These are phyloP conservation scores for Pachyseris speciosa DNA, from an alignment of 64 coral and sea anemone species.

Conservation along the genomic window DNA sequence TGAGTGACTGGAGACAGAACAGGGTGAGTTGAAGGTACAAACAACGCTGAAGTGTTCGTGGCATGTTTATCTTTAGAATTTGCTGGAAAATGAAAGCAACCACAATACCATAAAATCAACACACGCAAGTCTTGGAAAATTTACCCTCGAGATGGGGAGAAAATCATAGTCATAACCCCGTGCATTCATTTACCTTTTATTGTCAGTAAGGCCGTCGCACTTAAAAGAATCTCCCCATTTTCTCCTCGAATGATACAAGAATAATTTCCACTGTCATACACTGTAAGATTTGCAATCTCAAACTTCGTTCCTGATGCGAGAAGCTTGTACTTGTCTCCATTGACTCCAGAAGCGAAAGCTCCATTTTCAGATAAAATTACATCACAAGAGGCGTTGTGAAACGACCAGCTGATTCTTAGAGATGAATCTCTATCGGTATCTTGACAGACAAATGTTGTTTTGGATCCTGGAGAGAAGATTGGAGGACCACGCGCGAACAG, in stretches of 20 bases:
- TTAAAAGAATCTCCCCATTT: slow-evolving; percentile 15
- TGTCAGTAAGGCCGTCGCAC: neutral
- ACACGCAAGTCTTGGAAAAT: no score
- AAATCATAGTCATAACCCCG: no score
- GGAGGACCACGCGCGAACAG: neutral
- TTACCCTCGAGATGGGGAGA: no score
- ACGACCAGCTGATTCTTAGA: neutral
- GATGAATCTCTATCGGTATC: neutral
- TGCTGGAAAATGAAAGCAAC: neutral
- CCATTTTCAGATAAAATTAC: neutral
- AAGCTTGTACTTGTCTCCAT: slow-evolving; percentile 4
- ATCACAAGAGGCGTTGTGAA: neutral
- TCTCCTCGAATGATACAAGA: neutral
- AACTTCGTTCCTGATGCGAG: neutral
- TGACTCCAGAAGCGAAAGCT: neutral
- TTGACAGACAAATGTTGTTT: neutral
- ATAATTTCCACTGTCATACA: slow-evolving; percentile 7
- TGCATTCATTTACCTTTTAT: slow-evolving; percentile 1
- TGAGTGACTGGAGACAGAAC: neutral
- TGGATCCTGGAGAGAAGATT: neutral
- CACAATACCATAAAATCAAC: neutral
- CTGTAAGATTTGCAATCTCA: neutral
- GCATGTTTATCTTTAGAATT: neutral
- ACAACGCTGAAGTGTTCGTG: neutral
- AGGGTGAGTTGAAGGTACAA: neutral